Evolutionary conservation across 2,888 invertebrate species (phyloP).

Genomic region (Amorpha juglandis): DNA sequence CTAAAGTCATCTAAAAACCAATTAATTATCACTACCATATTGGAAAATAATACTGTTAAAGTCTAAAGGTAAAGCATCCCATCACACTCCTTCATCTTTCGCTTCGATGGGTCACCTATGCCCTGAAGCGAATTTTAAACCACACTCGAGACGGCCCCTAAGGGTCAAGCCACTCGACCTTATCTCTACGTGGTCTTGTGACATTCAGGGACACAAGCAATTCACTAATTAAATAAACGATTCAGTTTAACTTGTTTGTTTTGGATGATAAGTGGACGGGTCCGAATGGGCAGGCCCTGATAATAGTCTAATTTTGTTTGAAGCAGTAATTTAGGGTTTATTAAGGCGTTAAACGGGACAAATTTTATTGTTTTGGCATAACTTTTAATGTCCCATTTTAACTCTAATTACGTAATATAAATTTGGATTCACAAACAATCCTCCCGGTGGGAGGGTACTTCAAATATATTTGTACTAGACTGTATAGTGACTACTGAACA

Average conservation of each 20-base stretch:
- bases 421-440: constrained; percentile 1
- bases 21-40: background rate
- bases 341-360: constrained; percentile 41
- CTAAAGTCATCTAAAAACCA: background rate
- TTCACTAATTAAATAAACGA: constrained; percentile 58
- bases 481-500: no score
- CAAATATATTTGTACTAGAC: no score
- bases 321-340: constrained; percentile 38
- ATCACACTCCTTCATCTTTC: constrained; percentile 6
- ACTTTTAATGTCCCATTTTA: constrained; percentile 17
- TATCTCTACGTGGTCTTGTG: constrained; percentile 31
- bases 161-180: constrained; percentile 13
- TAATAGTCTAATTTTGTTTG: constrained; percentile 35
- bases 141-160: background rate
- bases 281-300: constrained; percentile 26
- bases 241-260: constrained; percentile 52
- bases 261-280: constrained; percentile 43
- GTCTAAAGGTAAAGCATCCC: background rate
- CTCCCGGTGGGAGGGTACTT: no score
- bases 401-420: constrained; percentile 1
- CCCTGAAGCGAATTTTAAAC: constrained; percentile 1
- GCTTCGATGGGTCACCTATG: constrained; percentile 2
- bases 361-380: constrained; percentile 27
- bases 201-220: constrained; percentile 39
- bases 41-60: no score